Evolutionary conservation across 2,888 invertebrate species (phyloP).

Genomic region (Malacosoma neustria): DNA sequence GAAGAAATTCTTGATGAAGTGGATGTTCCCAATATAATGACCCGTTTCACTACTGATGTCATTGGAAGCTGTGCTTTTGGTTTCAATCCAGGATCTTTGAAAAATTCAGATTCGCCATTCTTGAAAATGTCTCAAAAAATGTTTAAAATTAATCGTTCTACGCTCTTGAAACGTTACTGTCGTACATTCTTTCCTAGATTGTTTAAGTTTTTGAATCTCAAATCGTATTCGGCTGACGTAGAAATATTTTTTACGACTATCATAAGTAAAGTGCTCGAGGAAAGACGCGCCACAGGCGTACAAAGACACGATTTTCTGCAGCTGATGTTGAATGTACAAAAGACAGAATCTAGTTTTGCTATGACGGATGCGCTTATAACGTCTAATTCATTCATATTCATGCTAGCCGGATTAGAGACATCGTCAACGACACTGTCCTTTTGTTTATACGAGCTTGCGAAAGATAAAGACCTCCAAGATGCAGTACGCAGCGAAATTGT

Average conservation of each 20-base stretch:
- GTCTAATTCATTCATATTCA: slow-evolving; percentile 68
- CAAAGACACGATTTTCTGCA: slow-evolving; percentile 59
- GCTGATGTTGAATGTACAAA: slow-evolving; percentile 63
- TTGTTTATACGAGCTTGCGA: slow-evolving; percentile 59
- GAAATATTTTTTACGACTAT: slow-evolving; percentile 54
- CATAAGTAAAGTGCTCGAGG: slow-evolving; percentile 52
- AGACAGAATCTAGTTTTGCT: slow-evolving; percentile 37
- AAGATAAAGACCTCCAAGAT: slow-evolving; percentile 49
- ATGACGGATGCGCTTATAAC: slow-evolving; percentile 67
- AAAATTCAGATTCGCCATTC: slow-evolving; percentile 54
- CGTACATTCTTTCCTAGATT: slow-evolving; percentile 55
- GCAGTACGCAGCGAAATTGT: slow-evolving; percentile 41
- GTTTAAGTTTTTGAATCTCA: slow-evolving; percentile 58
- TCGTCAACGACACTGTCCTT: slow-evolving; percentile 60
- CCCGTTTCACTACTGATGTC: slow-evolving; percentile 59
- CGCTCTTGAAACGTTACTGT: slow-evolving; percentile 56
- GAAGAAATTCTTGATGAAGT: slow-evolving; percentile 36
- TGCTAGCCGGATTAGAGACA: slow-evolving; percentile 64
- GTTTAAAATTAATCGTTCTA: slow-evolving; percentile 49
- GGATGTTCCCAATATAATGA: slow-evolving; percentile 51
- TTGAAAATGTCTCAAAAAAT: slow-evolving; percentile 61
- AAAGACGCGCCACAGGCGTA: slow-evolving; percentile 41
- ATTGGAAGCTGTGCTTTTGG: slow-evolving; percentile 67
- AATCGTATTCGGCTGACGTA: slow-evolving; percentile 51
- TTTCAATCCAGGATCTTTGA: slow-evolving; percentile 53